Conservation (phyloP, 2,113 vertebrate genomes). For the Zosterops lateralis region DNA sequence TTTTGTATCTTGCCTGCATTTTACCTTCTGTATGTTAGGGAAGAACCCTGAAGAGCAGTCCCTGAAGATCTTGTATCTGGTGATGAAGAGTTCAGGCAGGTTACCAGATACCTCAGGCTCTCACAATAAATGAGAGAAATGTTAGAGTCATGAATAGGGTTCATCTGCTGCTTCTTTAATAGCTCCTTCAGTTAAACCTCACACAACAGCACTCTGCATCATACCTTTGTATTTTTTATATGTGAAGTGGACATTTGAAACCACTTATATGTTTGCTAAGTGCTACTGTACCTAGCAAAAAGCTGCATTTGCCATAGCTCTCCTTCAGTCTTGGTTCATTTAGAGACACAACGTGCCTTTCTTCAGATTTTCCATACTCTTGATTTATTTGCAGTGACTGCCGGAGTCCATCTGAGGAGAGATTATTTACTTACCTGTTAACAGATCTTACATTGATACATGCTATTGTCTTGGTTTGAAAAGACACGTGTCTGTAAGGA, state of each 20-base stretch:
- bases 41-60: not conserved
- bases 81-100: not conserved
- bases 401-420: not conserved
- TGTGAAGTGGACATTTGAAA: not conserved
- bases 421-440: not conserved
- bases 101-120: not conserved
- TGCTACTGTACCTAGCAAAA: not conserved
- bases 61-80: not conserved
- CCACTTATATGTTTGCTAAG: not conserved
- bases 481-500: not conserved
- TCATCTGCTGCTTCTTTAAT: not conserved
- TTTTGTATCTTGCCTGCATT: not conserved
- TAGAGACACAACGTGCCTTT: not conserved
- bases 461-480: not conserved
- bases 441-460: not conserved
- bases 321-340: not conserved
- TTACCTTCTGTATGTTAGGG: not conserved
- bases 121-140: not conserved
- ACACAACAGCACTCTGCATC: accelerated
- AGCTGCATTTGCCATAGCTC: not conserved
- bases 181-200: not conserved
- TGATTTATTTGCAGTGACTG: not conserved
- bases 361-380: not conserved
- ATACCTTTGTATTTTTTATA: not conserved
- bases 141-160: not conserved